A percentile compares a stretch with the other conserved stretches of the same genome.
Evolutionary conservation across 1,140 invertebrate species (phyloP).

Genomic region (Paracyclopina nana): DNA sequence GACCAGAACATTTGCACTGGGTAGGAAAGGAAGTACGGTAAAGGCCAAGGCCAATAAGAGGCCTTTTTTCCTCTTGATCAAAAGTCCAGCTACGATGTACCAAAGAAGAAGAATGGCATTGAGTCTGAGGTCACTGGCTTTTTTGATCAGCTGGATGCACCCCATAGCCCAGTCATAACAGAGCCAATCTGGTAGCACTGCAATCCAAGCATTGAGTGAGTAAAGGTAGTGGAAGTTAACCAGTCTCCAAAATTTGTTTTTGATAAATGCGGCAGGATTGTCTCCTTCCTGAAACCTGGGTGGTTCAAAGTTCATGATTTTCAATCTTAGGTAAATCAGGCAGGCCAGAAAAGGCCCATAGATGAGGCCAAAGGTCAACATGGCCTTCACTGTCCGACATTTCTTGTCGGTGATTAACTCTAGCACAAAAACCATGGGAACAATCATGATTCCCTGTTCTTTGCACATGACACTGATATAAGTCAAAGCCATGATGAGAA

Average conservation of each 20-base stretch:
- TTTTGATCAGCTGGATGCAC: conserved; percentile 48
- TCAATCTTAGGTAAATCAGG: conserved; percentile 18
- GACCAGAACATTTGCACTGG: conserved; percentile 70
- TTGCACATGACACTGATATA: conserved; percentile 60
- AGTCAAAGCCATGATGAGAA: conserved; percentile 28
- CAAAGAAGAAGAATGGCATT: background rate
- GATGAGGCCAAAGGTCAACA: background rate
- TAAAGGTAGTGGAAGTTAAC: conserved; percentile 62
- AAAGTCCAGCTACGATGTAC: background rate
- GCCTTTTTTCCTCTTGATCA: background rate
- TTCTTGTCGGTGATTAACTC: background rate
- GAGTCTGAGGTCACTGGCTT: conserved; percentile 35
- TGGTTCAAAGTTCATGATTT: conserved; percentile 21
- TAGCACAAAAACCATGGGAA: conserved; percentile 36
- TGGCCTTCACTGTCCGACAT: background rate
- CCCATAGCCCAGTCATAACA: conserved; percentile 89
- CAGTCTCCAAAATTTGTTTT: conserved; percentile 18
- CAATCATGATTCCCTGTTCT: conserved; percentile 57
- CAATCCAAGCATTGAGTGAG: conserved; percentile 48
- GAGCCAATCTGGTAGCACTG: conserved; percentile 56
- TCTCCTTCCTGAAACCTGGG: conserved; percentile 21
- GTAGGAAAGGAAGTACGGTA: conserved; percentile 65
- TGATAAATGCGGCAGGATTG: conserved; percentile 21
- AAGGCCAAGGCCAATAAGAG: conserved; percentile 31
- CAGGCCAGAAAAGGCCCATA: background rate